Evolutionary conservation across 2,888 invertebrate genomes (phyloP), one percentile per base, ranked within the genome.

Genomic region (Dynastes maya): DNA sequence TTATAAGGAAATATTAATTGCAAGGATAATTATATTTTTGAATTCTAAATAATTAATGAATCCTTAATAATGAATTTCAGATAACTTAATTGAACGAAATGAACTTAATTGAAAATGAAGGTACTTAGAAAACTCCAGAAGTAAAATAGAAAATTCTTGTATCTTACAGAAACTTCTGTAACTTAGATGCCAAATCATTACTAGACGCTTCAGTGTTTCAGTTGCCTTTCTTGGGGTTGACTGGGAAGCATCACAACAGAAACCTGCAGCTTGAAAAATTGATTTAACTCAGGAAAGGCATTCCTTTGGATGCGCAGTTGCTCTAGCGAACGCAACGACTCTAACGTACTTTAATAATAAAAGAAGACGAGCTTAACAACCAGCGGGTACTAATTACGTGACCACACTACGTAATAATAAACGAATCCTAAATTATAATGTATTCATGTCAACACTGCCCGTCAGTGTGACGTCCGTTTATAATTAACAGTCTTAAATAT

Each of bases 401-500:
- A 49, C 27, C 51, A 6, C 29, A 53, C 68, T 68, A 13, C 29
- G 63, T 68, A 29, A 51, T 68, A 68, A 68, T 51, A 68, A 51
- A n/a, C 68, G 49, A 68, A 68, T 68, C 16, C 68, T 13, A 68
- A 68, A 67, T 68, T 68, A 68, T 51, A 27, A 51, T 27, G 68
- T 45, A 68, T 45, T 68, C 68, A 51, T 11, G 68, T 27, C 49
- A 6, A 16, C 29, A 51, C 13, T 8, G 49, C 27, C 45, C 49
- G 51, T 29, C 27, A 49, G 22, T 51, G 3, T 49, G 68, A 68
- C 49, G 68, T 51, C 68, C 4, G 51, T 68, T 51, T 29, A 6
- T 68, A 68, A 68, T 68, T 68, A 51, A 68, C 29, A 68, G 29
- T 68, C 68, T 68, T 68, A 13, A 22, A 29, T 13, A 68, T 29